Percentiles rank a stretch among this genome's conserved stretches.
Conservation (phyloP, 2,113 vertebrate genomes). For the Mungos mungo region DNA sequence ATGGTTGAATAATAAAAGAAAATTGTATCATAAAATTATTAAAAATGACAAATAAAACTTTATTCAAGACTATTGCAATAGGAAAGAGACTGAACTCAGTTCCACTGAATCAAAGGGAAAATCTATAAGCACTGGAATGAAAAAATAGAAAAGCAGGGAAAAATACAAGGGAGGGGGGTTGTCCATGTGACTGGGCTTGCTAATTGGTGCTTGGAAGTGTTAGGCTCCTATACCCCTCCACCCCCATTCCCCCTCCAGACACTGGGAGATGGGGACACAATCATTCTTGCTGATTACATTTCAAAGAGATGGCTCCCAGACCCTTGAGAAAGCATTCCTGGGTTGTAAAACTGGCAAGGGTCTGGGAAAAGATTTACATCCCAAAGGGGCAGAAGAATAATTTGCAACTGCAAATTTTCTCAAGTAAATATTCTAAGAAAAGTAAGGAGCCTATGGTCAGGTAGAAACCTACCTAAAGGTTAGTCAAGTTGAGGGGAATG, state of each 20-base stretch:
- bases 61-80: not conserved
- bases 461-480: not conserved
- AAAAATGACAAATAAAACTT: not conserved
- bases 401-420: not conserved
- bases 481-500: not conserved
- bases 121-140: not conserved
- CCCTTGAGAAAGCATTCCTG: not conserved
- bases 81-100: not conserved
- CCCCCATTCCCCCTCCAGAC: not conserved
- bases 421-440: not conserved
- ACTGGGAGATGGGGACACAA: not conserved
- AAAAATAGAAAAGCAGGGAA: not conserved
- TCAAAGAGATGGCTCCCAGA: not conserved
- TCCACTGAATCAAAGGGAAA: not conserved
- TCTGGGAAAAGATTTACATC: not conserved
- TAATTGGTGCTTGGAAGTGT: not conserved
- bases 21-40: not conserved
- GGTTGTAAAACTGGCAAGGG: not conserved
- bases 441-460: not conserved
- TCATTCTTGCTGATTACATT: not conserved
- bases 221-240: not conserved
- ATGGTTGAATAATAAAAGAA: not conserved
- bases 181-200: not conserved
- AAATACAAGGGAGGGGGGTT: rapidly evolving
- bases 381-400: not conserved